These are phyloP conservation scores for Didymodactylos carnosus DNA, from an alignment of 2,888 invertebrate species.

Conservation along the genomic window DNA sequence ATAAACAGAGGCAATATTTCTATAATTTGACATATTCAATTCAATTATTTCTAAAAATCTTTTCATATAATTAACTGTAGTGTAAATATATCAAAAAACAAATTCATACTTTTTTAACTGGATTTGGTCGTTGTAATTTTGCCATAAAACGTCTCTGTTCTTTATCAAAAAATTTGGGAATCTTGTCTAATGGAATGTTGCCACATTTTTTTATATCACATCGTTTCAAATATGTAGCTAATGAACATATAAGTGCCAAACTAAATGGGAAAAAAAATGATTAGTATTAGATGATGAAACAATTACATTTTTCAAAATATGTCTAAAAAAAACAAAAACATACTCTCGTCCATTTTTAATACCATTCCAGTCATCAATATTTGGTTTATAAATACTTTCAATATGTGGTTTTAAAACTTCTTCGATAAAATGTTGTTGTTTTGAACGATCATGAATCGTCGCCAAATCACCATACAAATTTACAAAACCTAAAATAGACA, in stretches of 20 bases:
- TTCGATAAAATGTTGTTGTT: background rate
- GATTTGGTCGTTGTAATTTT: background rate
- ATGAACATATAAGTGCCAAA: slow-evolving; percentile 4
- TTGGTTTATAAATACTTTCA: background rate
- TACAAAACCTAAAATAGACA: background rate
- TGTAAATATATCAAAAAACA: background rate
- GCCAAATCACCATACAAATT: background rate
- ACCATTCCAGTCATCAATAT: background rate
- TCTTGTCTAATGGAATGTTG: slow-evolving; percentile 10
- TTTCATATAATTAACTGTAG: background rate
- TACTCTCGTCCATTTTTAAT: background rate
- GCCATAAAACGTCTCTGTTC: background rate
- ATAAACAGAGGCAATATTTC: too few species aligned
- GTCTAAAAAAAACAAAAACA: background rate
- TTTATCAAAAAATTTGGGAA: slow-evolving; percentile 7
- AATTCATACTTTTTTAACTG: background rate
- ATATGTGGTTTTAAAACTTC: background rate
- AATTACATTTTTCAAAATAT: background rate
- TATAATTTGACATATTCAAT: too few species aligned
- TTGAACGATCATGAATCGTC: too few species aligned
- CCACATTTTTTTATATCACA: slow-evolving; percentile 6
- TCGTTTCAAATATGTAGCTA: slow-evolving; percentile 8
- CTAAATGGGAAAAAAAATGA: background rate
- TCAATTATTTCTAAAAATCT: too few species aligned
- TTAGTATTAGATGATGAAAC: background rate